Conservation (phyloP, 2,888 invertebrate genomes). For the Chalcis sispes region DNA sequence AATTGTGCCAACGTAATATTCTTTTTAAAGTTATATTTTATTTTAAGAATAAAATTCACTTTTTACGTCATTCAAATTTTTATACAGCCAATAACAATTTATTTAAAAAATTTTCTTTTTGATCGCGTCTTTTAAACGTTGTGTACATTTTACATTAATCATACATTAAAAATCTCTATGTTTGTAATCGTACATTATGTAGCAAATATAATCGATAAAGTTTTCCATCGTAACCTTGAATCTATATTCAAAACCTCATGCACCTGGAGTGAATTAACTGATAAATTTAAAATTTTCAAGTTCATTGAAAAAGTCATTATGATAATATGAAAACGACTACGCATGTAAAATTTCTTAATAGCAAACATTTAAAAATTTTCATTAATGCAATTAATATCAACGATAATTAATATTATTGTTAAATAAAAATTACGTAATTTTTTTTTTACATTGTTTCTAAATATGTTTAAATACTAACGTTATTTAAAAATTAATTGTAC, state of each 20-base stretch:
- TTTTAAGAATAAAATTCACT: no score
- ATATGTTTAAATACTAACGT: no score
- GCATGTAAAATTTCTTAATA: constrained; percentile 16
- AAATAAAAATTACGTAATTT: neutral
- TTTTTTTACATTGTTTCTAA: neutral
- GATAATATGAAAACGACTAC: constrained; percentile 33
- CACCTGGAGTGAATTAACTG: constrained; percentile 46
- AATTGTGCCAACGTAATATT: no score
- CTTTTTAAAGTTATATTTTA: no score
- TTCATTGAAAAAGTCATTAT: constrained; percentile 51
- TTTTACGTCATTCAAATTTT: no score
- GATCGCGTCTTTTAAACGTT: no score
- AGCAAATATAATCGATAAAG: constrained; percentile 35
- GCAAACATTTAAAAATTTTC: neutral
- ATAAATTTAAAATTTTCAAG: constrained; percentile 53
- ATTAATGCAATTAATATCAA: neutral
- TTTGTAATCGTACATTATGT: constrained; percentile 15
- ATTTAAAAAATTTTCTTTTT: no score
- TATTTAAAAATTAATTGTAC: no score
- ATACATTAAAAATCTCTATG: constrained; percentile 3
- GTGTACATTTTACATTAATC: no score
- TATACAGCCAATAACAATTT: no score
- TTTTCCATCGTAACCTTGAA: constrained; percentile 31
- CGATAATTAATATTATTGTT: neutral
- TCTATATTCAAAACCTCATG: constrained; percentile 40